phyloP scores from a whole-genome alignment of 2,888 invertebrate species.

The Metellina segmentata region DNA sequence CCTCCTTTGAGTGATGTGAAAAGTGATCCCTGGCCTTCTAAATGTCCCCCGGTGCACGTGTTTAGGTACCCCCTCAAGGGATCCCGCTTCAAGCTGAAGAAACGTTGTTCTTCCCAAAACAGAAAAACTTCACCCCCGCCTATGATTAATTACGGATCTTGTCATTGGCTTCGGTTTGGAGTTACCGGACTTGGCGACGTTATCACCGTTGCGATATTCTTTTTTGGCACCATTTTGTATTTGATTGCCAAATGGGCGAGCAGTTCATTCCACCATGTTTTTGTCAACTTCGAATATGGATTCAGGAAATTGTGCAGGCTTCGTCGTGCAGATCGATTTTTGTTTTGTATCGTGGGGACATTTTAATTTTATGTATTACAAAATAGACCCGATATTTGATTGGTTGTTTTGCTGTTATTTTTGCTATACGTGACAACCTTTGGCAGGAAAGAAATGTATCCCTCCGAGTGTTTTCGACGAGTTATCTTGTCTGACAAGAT shows the following conservation, averaged over 20 bases:
- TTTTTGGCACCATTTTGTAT: no score
- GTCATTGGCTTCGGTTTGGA: slow-evolving; percentile 39
- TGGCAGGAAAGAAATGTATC: no score
- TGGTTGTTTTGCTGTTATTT: no score
- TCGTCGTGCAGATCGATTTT: neutral
- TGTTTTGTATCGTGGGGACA: neutral
- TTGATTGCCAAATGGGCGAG: no score
- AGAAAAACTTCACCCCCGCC: slow-evolving; percentile 50
- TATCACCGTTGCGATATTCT: no score
- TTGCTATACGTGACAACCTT: no score
- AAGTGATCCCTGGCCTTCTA: slow-evolving; percentile 55
- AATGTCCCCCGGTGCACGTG: slow-evolving; percentile 66
- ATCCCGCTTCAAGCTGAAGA: slow-evolving; percentile 36
- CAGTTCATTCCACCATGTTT: neutral
- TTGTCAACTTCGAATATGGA: neutral
- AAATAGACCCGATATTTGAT: no score
- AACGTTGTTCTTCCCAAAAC: slow-evolving; percentile 52
- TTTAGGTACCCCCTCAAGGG: slow-evolving; percentile 61
- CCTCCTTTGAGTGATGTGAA: slow-evolving; percentile 54
- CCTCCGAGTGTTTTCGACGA: no score
- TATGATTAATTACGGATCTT: slow-evolving; percentile 74
- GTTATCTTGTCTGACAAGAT: no score
- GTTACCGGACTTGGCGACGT: slow-evolving; percentile 36
- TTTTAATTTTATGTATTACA: neutral
- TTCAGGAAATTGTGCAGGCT: neutral